Base-by-base conservation (phyloP, 2,113 vertebrate genomes). In the Tupaia tana region DNA sequence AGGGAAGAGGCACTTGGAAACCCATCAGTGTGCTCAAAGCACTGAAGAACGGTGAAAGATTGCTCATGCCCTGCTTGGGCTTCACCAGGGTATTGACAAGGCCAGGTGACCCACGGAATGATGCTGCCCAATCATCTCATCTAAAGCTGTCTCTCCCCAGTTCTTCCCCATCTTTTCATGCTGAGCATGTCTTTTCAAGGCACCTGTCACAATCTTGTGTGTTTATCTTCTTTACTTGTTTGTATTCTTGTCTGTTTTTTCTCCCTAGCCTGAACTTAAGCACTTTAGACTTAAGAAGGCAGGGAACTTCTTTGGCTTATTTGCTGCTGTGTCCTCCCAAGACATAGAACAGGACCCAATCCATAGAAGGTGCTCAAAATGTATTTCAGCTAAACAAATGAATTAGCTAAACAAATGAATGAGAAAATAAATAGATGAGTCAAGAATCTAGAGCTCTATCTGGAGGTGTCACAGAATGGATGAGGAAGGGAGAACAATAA, bases 51-150 rank as follows among this genome's bases (percentile, higher is more conserved):
- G 16, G 43, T 3, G 4, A 52, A 22, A 20, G 24, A 8, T 66
- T 29, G 15, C 16, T 19, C 5, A 1, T 2, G 9, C 18, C 31
- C 64, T 74, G 4, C 58, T 29, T 9, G 13, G 64, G 24, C 10
- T 25, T 66, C 63, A 2, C 4, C 19, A 14, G 22, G 7, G 25
- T 25, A 22, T 52, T 54, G 3, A 0, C 3, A 4, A 27, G 31
- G 19, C 1, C 77, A 20, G 10, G 1, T 14, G 18, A 43, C 16
- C 29, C 73, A 56, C 9, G 56, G 81, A n/a, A 81, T 85, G 63
- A 24, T 14, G 61, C 25, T 31, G 19, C 8, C 29, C 6, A 0
- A 6, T 27, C 43, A 1, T 12, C 4, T n/a, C n/a, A 29, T 27
- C 56, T 43, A 34, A 84, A 67, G 31, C 16, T 15, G 3, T n/a